Evolutionary conservation across 2,113 vertebrate genomes (phyloP).

Genomic region (Myotis brandtii): DNA sequence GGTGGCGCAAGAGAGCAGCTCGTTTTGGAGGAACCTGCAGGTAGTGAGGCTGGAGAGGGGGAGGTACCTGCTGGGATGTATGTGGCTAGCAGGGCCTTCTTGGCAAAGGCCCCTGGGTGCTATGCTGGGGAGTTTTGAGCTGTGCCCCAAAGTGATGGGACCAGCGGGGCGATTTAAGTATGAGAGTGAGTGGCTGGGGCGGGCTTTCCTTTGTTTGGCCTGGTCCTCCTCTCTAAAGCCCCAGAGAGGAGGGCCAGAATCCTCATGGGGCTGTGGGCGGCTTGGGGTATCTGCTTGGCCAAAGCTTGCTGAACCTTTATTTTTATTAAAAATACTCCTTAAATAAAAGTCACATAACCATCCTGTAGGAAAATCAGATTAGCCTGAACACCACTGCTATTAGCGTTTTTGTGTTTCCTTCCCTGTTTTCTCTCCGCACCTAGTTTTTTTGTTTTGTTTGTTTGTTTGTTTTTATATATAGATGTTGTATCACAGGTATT

Average conservation of each 20-base stretch:
- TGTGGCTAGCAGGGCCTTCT: background rate
- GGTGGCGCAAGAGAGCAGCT: background rate
- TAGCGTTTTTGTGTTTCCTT: background rate
- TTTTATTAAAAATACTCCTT: constrained; percentile 50
- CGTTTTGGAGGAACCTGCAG: background rate
- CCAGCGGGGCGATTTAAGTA: background rate
- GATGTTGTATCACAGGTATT: background rate
- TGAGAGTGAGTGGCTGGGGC: background rate
- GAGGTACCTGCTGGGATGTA: background rate
- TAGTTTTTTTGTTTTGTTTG: background rate
- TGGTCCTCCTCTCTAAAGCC: background rate
- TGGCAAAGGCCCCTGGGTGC: background rate
- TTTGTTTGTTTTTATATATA: no score
- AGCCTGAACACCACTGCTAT: background rate
- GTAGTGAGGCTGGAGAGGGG: background rate
- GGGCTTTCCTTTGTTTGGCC: background rate
- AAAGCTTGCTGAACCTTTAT: constrained; percentile 12
- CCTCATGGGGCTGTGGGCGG: background rate
- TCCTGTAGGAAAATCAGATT: background rate
- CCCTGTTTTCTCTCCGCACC: background rate
- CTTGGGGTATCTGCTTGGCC: background rate
- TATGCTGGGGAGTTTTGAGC: background rate
- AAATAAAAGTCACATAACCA: background rate
- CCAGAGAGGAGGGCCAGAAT: background rate
- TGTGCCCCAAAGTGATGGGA: background rate